Conservation (phyloP, 1,140 invertebrate genomes). For the Calliopsis andreniformis region DNA sequence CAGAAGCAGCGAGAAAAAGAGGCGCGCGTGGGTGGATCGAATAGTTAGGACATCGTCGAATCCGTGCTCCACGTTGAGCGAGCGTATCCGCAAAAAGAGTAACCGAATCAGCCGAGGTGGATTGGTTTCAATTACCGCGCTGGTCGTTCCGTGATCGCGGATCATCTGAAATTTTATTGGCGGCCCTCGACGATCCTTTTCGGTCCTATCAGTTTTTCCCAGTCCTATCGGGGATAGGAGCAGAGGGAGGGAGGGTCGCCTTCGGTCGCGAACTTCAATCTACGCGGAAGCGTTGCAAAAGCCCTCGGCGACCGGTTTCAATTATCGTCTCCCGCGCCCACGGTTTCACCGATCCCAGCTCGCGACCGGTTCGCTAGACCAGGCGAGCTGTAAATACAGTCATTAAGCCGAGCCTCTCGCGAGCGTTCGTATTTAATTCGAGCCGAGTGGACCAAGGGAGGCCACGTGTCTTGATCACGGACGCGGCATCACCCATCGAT, state of each 20-base stretch:
- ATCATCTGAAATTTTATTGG: neutral
- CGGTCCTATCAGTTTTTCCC: neutral
- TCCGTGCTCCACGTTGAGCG: neutral
- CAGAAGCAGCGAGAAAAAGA: neutral
- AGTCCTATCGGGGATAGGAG: neutral
- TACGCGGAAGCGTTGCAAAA: slow-evolving; percentile 16
- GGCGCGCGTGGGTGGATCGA: neutral
- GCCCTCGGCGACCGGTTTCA: slow-evolving; percentile 5
- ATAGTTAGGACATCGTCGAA: neutral
- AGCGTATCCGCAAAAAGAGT: slow-evolving; percentile 6
- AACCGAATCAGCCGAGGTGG: neutral
- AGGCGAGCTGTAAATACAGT: neutral
- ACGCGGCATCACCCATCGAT: slow-evolving; percentile 26
- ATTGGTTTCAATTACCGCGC: slow-evolving; percentile 9
- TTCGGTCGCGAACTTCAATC: slow-evolving; percentile 31
- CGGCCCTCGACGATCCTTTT: neutral
- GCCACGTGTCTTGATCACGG: slow-evolving; percentile 17
- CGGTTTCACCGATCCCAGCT: no score
- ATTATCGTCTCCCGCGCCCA: neutral
- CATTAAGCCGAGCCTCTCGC: neutral
- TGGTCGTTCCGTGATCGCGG: neutral
- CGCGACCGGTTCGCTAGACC: neutral
- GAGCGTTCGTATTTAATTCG: slow-evolving; percentile 8
- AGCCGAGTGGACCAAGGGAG: neutral
- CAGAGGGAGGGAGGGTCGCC: no score